phyloP scores from a whole-genome alignment of 2,113 vertebrate species.

The Pteruthius melanotis region DNA sequence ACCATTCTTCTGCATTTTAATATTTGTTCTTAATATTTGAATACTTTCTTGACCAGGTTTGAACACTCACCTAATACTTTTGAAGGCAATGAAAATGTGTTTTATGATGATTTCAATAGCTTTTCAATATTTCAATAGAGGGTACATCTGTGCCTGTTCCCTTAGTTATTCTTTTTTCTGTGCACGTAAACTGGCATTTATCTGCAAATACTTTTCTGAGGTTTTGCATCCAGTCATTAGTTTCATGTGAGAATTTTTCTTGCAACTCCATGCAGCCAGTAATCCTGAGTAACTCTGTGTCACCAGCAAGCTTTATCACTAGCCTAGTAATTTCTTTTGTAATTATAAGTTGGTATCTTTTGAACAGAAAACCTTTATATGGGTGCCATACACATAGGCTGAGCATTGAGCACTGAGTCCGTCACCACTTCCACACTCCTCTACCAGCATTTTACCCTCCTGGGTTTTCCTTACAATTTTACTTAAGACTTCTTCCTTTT shows the following conservation, averaged over 20 bases:
- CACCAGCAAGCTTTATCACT: not conserved
- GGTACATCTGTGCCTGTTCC: not conserved
- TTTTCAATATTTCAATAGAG: not conserved
- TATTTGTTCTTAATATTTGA: not conserved
- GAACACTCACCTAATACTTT: not conserved
- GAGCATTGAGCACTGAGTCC: not conserved
- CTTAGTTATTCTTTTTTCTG: not conserved
- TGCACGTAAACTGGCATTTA: not conserved
- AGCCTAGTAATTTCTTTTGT: not conserved
- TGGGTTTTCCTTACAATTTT: not conserved
- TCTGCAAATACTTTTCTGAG: not conserved
- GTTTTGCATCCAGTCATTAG: not conserved
- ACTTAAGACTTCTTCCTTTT: not conserved
- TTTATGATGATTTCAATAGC: not conserved
- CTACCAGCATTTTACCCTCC: not conserved
- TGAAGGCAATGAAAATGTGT: not conserved
- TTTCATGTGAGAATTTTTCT: not conserved
- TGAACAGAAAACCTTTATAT: not conserved
- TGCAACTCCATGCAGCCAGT: not conserved
- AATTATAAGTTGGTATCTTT: not conserved
- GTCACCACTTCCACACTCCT: not conserved
- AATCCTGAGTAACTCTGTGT: not conserved
- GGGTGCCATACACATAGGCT: not conserved
- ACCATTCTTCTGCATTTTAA: not conserved
- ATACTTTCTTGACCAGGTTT: not conserved